phyloP scores from a whole-genome alignment of 2,797 vertebrate species.

The Alfaro cultratus region DNA sequence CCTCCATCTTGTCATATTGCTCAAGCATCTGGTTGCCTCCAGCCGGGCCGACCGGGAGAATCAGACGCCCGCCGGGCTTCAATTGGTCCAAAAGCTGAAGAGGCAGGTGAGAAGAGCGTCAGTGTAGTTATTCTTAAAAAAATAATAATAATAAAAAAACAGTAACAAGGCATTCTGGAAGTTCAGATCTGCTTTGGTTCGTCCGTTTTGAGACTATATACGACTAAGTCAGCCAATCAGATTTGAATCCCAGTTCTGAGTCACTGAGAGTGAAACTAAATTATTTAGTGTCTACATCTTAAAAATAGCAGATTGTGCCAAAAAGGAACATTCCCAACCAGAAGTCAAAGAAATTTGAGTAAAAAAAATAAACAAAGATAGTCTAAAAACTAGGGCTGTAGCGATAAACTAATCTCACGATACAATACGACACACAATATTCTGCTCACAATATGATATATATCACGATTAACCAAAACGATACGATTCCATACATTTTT shows the following conservation, averaged over 20 bases:
- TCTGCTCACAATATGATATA: too few relatives aligned
- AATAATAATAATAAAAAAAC: background rate
- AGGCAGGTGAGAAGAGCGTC: background rate
- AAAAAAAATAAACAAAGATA: background rate
- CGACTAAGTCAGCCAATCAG: too few relatives aligned
- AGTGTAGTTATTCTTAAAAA: background rate
- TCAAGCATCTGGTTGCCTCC: constrained; percentile 99
- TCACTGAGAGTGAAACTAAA: background rate
- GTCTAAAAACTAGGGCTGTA: background rate
- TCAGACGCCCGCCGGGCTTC: constrained; percentile 96
- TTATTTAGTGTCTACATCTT: background rate
- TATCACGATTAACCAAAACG: too few relatives aligned
- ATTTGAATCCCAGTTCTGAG: background rate
- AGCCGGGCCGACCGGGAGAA: constrained; percentile 95
- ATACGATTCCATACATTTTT: too few relatives aligned
- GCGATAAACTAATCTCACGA: too few relatives aligned
- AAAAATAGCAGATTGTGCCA: background rate
- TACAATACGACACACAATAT: too few relatives aligned
- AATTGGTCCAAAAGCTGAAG: constrained; percentile 95
- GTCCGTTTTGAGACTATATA: too few relatives aligned
- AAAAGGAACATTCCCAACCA: background rate
- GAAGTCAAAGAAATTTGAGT: background rate
- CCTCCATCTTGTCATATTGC: constrained; percentile 97
- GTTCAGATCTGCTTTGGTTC: background rate
- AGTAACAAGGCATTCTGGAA: background rate